Evolutionary conservation across 2,113 vertebrate genomes (phyloP), one percentile per base, ranked within the genome.

Genomic region (Istiophorus platypterus): DNA sequence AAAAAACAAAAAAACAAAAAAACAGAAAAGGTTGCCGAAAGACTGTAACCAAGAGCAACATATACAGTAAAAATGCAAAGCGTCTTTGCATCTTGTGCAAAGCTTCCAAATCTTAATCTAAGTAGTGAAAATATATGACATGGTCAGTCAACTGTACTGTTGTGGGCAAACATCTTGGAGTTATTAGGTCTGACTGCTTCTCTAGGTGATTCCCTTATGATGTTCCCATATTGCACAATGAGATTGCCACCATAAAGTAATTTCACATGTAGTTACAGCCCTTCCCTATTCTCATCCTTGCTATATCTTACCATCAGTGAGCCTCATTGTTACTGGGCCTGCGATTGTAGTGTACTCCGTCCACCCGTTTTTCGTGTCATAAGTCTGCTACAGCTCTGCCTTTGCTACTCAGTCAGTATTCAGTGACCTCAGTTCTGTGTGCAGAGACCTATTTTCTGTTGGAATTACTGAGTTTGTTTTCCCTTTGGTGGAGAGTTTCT

Each of bases 391-490:
- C 59, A 22, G 64, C 37, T 69, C 42, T 29, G 27, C 62, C 54
- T 67, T 70, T 65, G 42, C 34, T 26, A 31, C 61, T 79, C 24
- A 27, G 34, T 26, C 69, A 51, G 29, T 24, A 34, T 58, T 80
- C 27, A 29, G 37, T n/a, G 42, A 67, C 63, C 82, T 69, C 56
- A 69, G 22, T 56, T 70, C 41, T 62, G 9, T 52, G 72, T 72
- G 51, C 72, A 75, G 67, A 72, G 59, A 87, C 42, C 34, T 27
- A 58, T 63, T 76, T 87, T 78, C 47, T 42, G 22, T 73, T 59
- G 37, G 72, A 80, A 84, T 71, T 62, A 39, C 71, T 64, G 63
- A 84, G 52, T 68, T 67, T 82, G 79, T 87, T 87, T 79, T 82
- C 67, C 65, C 67, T 76, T 57, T 39, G 61, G 64, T 4, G 20